Evolutionary conservation across 2,113 vertebrate genomes (phyloP).

Genomic region (Etia nguti): DNA sequence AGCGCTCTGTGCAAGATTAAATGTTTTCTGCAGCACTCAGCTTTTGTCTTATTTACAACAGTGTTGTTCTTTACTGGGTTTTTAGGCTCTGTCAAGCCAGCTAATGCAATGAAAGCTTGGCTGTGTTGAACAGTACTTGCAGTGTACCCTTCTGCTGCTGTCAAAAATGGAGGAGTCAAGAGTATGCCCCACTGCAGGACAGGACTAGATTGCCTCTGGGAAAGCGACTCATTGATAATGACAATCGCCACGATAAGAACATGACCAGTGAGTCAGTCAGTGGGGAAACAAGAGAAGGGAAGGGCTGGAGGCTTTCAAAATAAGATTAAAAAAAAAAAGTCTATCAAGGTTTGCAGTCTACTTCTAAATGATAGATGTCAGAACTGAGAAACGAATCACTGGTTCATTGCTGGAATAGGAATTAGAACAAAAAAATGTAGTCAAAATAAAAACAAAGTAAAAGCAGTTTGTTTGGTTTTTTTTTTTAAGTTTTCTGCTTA

Average conservation of each 20-base stretch:
- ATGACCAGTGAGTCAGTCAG: not conserved
- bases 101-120: not conserved
- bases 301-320: not conserved
- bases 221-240: not conserved
- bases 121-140: not conserved
- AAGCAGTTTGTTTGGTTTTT: not conserved
- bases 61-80: not conserved
- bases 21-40: not conserved
- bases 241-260: not conserved
- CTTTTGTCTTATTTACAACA: not conserved
- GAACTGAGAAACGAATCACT: not conserved
- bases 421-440: not conserved
- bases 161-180: not conserved
- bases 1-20: not conserved
- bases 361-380: not conserved
- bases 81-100: not conserved
- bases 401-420: not conserved
- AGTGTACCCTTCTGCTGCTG: not conserved
- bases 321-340: not conserved
- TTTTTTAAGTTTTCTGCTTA: not conserved
- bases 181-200: not conserved
- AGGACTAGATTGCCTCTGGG: not conserved
- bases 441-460: not conserved
- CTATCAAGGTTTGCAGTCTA: not conserved
- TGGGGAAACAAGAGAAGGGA: not conserved